Evolutionary conservation across 2,797 vertebrate species (phyloP), one percentile per base, ranked within the genome.

Genomic region (Steatocranus sp.): DNA sequence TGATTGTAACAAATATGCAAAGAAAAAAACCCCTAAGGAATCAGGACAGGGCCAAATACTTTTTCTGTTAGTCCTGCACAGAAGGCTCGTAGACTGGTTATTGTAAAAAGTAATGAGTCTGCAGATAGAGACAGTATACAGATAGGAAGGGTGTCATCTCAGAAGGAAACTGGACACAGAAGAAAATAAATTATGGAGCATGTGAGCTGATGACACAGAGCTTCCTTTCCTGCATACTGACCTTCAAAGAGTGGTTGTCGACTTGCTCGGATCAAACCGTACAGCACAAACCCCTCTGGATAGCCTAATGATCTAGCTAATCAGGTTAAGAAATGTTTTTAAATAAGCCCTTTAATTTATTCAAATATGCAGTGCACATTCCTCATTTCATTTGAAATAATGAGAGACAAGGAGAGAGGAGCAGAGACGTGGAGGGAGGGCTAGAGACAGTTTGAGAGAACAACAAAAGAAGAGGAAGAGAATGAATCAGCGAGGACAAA

Each of bases 301-400:
- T 90, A 86, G 74, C 54, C 84, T 95, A 91, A 92, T 94, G 88
- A 95, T 94, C 89, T 78, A 56, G 90, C 87, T 93, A 94, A 94
- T 95, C 91, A 91, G 84, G 86, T 93, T 85, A 82, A 83, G 89
- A 94, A 93, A 94, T 90, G 86, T 87, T 90, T 94, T 91, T 87
- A 93, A 92, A 94, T 91, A 92, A 86, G 82, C 73, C 75, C 70
- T 87, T 92, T 95, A 92, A 96, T 95, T 88, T 93, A 95, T 95
- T 95, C 86, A 96, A 88, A 91, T 94, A 94, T 95, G 94, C 95
- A 77, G 77, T 53, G 82, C 90, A 89, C 91, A 93, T 93, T 95
- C 90, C 92, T 94, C 90, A 92, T 93, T 95, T 94, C 82, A 93
- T 93, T 93, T 89, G 88, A 94, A 94, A 95, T 94, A 95, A 93